phyloP scores from a whole-genome alignment of 2,797 vertebrate genomes.

The Pseudotriccus pelzelni region DNA sequence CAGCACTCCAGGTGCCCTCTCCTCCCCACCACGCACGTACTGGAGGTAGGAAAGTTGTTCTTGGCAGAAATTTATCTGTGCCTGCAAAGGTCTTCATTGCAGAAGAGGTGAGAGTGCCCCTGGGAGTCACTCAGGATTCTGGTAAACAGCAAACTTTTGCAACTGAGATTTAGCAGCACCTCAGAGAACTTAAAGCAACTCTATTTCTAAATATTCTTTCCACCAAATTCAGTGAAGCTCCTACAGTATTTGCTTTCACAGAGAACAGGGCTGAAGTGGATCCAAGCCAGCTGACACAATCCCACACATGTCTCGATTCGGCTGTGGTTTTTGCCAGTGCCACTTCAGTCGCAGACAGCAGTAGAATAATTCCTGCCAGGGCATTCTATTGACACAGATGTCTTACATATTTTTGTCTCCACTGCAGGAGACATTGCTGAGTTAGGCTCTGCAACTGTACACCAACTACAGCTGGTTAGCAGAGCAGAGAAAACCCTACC shows the following conservation, averaged over 20 bases:
- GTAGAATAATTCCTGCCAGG: neutral
- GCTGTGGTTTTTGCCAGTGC: neutral
- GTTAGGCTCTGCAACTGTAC: neutral
- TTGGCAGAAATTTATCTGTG: slow-evolving; percentile 50
- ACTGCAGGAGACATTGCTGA: neutral
- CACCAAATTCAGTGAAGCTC: neutral
- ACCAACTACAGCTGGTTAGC: neutral
- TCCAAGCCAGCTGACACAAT: neutral
- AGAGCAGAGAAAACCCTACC: neutral
- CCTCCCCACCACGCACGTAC: fast-evolving
- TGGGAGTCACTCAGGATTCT: slow-evolving; percentile 24
- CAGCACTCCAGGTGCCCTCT: neutral
- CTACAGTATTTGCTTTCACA: neutral
- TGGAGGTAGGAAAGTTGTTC: slow-evolving; percentile 47
- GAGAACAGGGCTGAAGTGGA: neutral
- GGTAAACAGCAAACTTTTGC: slow-evolving; percentile 34
- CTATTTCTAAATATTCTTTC: slow-evolving; percentile 47
- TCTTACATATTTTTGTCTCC: neutral
- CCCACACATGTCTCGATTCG: neutral
- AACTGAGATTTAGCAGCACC: slow-evolving; percentile 24
- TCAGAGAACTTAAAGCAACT: slow-evolving; percentile 46
- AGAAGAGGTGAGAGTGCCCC: slow-evolving; percentile 31
- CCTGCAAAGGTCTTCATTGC: slow-evolving; percentile 10
- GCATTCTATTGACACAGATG: slow-evolving; percentile 2
- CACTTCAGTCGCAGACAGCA: neutral